A percentile compares a stretch with the other conserved stretches of the same genome.
phyloP scores from a whole-genome alignment of 1,140 invertebrate species.

The Araneus ventricosus region DNA sequence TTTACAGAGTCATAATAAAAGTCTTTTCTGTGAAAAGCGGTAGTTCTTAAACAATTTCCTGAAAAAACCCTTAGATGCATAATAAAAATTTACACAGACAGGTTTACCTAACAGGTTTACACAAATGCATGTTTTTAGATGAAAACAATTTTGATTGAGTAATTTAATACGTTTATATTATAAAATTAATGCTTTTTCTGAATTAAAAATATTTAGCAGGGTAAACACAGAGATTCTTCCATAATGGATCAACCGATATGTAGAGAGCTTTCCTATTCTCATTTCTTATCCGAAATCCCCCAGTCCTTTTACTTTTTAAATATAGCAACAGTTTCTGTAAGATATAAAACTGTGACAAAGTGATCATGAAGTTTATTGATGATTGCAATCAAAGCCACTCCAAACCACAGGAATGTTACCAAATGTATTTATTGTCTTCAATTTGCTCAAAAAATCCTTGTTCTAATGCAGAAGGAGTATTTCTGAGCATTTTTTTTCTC shows the following conservation, averaged over 20 bases:
- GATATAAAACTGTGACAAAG: constrained; percentile 29
- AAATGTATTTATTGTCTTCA: not conserved
- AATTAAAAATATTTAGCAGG: not conserved
- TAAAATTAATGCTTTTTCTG: not conserved
- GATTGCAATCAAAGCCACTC: not conserved
- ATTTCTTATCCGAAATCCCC: not conserved
- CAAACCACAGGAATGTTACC: not conserved
- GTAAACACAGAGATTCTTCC: constrained; percentile 5
- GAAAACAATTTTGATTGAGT: not conserved
- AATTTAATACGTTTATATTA: not conserved
- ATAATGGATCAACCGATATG: not conserved
- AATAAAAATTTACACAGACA: not conserved
- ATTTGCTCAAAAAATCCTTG: constrained; percentile 1
- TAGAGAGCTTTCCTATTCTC: not conserved
- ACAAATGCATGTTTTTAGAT: not conserved
- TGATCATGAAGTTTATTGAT: constrained; percentile 29
- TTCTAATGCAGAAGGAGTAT: not conserved
- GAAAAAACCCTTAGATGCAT: not conserved
- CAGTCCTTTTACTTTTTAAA: not conserved
- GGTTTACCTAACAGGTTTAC: not conserved
- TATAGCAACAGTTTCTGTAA: not conserved
- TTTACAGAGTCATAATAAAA: not conserved
- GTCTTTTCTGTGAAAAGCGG: not conserved
- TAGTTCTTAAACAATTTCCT: not conserved
- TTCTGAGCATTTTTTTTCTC: constrained; percentile 19